These are phyloP conservation scores for Echinarachnius parma DNA, from an alignment of 53 echinoderm and acorn worm species.

Conservation along the genomic window DNA sequence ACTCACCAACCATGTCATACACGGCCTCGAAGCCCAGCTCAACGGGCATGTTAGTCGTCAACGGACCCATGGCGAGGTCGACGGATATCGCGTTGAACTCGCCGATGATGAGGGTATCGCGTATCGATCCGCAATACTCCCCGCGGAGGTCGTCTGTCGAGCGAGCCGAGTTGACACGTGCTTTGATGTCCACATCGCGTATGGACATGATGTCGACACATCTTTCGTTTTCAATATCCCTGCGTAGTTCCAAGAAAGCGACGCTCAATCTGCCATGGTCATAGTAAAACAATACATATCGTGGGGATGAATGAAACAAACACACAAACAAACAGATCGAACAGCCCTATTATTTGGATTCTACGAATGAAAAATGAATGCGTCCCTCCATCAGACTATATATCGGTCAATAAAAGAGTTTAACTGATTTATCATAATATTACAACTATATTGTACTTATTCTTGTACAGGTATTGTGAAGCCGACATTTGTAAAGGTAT, in stretches of 20 bases:
- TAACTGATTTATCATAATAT: too few relatives aligned
- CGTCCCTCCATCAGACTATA: too few relatives aligned
- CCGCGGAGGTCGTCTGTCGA: slow-evolving; percentile 4
- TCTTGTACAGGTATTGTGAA: too few relatives aligned
- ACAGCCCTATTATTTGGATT: too few relatives aligned
- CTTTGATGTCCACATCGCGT: neutral
- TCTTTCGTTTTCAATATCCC: neutral
- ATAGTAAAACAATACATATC: too few relatives aligned
- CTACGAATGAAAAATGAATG: too few relatives aligned
- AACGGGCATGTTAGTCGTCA: slow-evolving; percentile 60
- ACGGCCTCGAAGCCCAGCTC: slow-evolving; percentile 64
- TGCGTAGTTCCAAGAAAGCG: neutral
- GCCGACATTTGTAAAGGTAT: too few relatives aligned
- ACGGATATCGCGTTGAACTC: slow-evolving; percentile 60
- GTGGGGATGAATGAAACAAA: too few relatives aligned
- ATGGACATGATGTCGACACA: neutral
- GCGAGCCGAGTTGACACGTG: neutral
- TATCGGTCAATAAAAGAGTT: too few relatives aligned
- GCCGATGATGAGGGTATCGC: slow-evolving; percentile 47
- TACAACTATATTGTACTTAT: too few relatives aligned
- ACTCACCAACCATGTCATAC: slow-evolving; percentile 67
- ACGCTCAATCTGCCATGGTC: too few relatives aligned
- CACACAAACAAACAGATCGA: too few relatives aligned
- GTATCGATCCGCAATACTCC: slow-evolving; percentile 1
- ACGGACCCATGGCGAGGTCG: slow-evolving; percentile 49